Evolutionary conservation across 1,140 invertebrate genomes (phyloP), one percentile per base, ranked within the genome.

Genomic region (Leptonema lineaticorne): DNA sequence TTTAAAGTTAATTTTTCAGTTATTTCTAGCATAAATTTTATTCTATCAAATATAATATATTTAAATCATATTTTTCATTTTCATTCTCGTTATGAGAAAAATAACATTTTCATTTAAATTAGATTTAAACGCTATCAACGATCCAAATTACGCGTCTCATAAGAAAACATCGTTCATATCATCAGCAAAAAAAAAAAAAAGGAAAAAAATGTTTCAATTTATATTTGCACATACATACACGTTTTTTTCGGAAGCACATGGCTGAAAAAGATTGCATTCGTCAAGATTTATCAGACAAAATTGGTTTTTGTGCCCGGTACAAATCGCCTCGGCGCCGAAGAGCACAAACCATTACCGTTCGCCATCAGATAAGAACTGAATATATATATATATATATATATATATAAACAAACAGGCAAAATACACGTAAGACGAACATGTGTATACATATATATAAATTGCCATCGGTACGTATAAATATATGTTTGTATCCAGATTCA

Each of bases 291-390:
- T 66, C 29, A 29, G 50, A 18, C 46, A 27, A 66, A 66, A 66
- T 66, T 66, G 63, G 48, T 66, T 66, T 66, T 66, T 29, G 37
- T n/a, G n/a, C n/a, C n/a, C 22, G 24, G 50, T 53, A 53, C 50
- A 53, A 53, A 53, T 53, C 50, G 50, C 20, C 22, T 22, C 2
- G 11, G 50, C 50, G 50, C 50, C 22, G 22, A 7, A 26, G n/a
- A 53, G 24, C 50, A 24, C 50, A 53, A 1, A 24, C 50, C 22
- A 53, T 53, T 53, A 22, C 18, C 14, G 22, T 53, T 53, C 50
- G 50, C 50, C 50, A 53, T 53, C 50, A 53, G 50, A 53, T 53
- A 53, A 53, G 50, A 26, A 14, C 20, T 53, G 14, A 16, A n/a
- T n/a, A n/a, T n/a, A n/a, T n/a, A n/a, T n/a, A n/a, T n/a, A n/a